A percentile compares a stretch with the other conserved stretches of the same genome.
phyloP scores from a whole-genome alignment of 2,888 invertebrate genomes.

The Acanthosepion esculentum region DNA sequence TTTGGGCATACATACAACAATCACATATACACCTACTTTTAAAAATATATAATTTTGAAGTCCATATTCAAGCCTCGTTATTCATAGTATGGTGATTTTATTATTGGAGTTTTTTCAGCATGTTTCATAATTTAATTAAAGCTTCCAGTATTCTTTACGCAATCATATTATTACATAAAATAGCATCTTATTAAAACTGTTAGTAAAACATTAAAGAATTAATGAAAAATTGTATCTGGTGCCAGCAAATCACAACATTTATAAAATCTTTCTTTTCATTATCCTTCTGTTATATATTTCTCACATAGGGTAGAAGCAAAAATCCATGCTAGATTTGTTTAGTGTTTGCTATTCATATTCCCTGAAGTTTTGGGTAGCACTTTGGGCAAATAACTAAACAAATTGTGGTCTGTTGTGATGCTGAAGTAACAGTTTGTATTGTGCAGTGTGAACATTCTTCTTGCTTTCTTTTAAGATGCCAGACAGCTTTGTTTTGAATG shows the following conservation, averaged over 20 bases:
- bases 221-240: too few relatives aligned
- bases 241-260: neutral
- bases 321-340: neutral
- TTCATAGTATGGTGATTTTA: too few relatives aligned
- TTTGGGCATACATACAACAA: too few relatives aligned
- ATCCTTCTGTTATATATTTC: neutral
- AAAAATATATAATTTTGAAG: too few relatives aligned
- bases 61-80: too few relatives aligned
- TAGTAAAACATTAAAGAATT: too few relatives aligned
- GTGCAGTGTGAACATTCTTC: neutral
- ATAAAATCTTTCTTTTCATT: neutral
- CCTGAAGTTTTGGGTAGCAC: neutral
- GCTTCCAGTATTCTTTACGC: too few relatives aligned
- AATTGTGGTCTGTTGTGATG: neutral
- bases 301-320: neutral
- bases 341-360: neutral
- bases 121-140: too few relatives aligned
- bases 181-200: too few relatives aligned
- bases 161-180: too few relatives aligned
- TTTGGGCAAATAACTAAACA: neutral
- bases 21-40: too few relatives aligned
- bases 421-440: neutral
- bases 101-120: too few relatives aligned
- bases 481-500: slow-evolving; percentile 9
- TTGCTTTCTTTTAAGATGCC: neutral